These are phyloP conservation scores for Thymelicus acteon DNA, from an alignment of 2,888 invertebrate species.

Conservation along the genomic window DNA sequence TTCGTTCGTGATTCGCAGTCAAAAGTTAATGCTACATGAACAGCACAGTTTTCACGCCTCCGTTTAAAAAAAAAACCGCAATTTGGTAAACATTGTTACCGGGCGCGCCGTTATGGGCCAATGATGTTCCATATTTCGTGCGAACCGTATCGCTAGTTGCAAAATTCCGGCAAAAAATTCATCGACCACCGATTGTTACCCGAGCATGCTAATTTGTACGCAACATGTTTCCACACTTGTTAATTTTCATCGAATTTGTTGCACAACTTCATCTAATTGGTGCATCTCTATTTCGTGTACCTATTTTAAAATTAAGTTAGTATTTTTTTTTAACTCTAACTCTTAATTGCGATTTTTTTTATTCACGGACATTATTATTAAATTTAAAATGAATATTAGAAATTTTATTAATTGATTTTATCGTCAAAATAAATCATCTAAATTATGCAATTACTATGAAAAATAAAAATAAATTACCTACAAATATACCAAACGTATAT, in stretches of 20 bases:
- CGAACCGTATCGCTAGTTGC: slow-evolving; percentile 74
- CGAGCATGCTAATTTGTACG: slow-evolving; percentile 72
- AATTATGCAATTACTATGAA: too few relatives aligned
- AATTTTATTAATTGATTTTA: too few relatives aligned
- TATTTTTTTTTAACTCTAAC: too few relatives aligned
- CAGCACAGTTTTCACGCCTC: not conserved
- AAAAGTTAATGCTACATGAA: not conserved
- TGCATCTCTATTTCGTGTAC: not conserved
- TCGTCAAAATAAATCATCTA: too few relatives aligned
- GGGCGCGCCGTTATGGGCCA: slow-evolving; percentile 68
- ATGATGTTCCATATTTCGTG: slow-evolving; percentile 75
- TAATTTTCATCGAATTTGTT: slow-evolving; percentile 49
- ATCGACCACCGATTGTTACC: slow-evolving; percentile 66
- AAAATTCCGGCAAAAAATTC: slow-evolving; percentile 68
- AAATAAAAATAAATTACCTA: too few relatives aligned
- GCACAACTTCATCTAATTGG: slow-evolving; percentile 43
- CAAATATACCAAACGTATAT: too few relatives aligned
- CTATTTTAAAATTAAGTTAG: not conserved
- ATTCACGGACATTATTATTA: too few relatives aligned
- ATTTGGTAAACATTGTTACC: slow-evolving; percentile 56
- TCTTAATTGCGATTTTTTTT: too few relatives aligned
- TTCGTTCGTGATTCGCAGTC: not conserved
- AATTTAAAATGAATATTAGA: too few relatives aligned
- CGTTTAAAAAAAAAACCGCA: slow-evolving; percentile 35
- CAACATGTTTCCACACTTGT: slow-evolving; percentile 58